Evolutionary conservation across 2,113 vertebrate species (phyloP), one percentile per base, ranked within the genome.

Genomic region (Bos taurus): DNA sequence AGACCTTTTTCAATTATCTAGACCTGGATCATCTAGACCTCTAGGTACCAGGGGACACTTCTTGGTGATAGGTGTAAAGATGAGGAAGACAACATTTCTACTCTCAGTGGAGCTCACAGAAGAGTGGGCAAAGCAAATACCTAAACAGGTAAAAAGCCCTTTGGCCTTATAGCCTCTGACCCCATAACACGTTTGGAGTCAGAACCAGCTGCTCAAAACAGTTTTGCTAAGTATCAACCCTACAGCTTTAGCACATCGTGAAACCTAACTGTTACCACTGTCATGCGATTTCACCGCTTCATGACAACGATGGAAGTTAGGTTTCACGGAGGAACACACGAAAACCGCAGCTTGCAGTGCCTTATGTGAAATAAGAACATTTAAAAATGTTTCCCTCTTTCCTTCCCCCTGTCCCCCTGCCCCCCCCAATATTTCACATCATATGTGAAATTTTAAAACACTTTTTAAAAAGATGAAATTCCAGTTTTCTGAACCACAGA

Each of bases 391-490:
- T 88, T 64, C 78, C 80, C 23, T 52, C 60, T 83, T 94, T 6
- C 25, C n/a, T 84, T 56, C n/a, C 71, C 11, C 60, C 46, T 64
- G 59, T 56, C n/a, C 71, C 14, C 60, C 46, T 64, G 59, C 14
- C 56, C 46, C 43, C 48, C 40, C 43, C 43, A 57, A 89, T 56
- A 88, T 6, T 86, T 87, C 82, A 80, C 1, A 12, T 86, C 64
- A 88, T 57, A 28, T 30, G 30, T 80, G n/a, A 25, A 95, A 86
- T 81, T 95, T 93, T 89, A 62, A 90, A 97, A 67, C 4, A 36
- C 14, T 62, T 89, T 93, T 94, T 48, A 4, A 48, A 89, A 96
- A 77, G 84, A 80, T 89, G 40, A 95, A 97, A 92, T 77, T 93
- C 54, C 81, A 78, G 43, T 95, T 86, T 95, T 92, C 48, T 90